phyloP scores from a whole-genome alignment of 2,113 vertebrate species.

The Nothoprocta perdicaria region DNA sequence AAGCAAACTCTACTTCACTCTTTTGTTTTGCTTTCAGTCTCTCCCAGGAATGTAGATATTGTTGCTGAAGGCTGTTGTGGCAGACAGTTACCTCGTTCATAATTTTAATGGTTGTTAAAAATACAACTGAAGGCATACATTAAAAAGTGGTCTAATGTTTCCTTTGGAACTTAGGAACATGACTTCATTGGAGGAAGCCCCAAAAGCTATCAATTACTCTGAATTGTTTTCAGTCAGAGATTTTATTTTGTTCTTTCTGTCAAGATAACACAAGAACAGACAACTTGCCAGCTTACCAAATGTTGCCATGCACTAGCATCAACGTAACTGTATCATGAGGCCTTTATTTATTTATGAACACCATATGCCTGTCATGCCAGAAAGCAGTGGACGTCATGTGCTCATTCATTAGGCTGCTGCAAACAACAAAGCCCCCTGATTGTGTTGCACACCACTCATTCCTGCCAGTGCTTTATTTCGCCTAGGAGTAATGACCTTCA shows the following conservation, averaged over 20 bases:
- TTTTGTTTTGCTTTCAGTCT: fast-evolving
- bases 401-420: slow-evolving; percentile 68
- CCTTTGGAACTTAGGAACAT: slow-evolving; percentile 26
- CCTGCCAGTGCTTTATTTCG: slow-evolving; percentile 47
- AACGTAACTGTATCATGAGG: slow-evolving; percentile 71
- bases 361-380: slow-evolving; percentile 81
- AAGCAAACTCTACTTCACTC: not conserved
- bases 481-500: slow-evolving; percentile 22
- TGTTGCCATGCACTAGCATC: slow-evolving; percentile 68
- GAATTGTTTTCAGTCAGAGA: slow-evolving; percentile 64
- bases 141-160: slow-evolving; percentile 32
- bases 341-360: slow-evolving; percentile 84
- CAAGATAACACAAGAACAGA: slow-evolving; percentile 33
- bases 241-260: slow-evolving; percentile 66
- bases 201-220: slow-evolving; percentile 41
- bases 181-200: slow-evolving; percentile 23
- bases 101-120: slow-evolving; percentile 61
- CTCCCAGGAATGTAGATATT: not conserved
- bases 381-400: slow-evolving; percentile 73
- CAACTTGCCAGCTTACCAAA: slow-evolving; percentile 77
- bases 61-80: slow-evolving; percentile 22
- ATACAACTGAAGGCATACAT: slow-evolving; percentile 11
- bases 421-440: slow-evolving; percentile 70
- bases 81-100: slow-evolving; percentile 1
- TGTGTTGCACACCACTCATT: slow-evolving; percentile 55